Evolutionary conservation across 2,113 vertebrate species (phyloP).

Genomic region (Panurus biarmicus): DNA sequence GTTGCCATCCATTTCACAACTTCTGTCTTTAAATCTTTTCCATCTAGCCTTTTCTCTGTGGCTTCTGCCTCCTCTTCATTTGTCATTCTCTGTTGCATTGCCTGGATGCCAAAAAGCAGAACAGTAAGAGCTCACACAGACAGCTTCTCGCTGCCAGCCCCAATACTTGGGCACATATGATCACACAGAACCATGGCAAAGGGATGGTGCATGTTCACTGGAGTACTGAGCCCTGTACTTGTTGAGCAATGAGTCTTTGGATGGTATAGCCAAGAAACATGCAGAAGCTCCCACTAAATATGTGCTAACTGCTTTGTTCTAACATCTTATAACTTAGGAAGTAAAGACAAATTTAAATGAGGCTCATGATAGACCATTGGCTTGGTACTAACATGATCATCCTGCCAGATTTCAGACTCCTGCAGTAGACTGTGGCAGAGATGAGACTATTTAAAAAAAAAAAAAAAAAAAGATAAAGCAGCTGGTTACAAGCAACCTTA

Average conservation of each 20-base stretch:
- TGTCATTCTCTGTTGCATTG: not conserved
- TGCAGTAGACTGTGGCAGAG: not conserved
- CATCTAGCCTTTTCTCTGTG: not conserved
- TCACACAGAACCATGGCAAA: not conserved
- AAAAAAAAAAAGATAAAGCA: not conserved
- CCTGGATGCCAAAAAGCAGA: not conserved
- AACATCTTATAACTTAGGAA: not conserved
- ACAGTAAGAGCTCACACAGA: fast-evolving
- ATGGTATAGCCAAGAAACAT: not conserved
- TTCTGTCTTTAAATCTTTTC: not conserved
- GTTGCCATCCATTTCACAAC: not conserved
- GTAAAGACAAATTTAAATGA: not conserved
- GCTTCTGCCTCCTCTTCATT: not conserved
- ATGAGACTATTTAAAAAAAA: not conserved
- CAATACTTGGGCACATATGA: not conserved
- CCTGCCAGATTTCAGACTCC: not conserved
- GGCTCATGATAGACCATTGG: not conserved
- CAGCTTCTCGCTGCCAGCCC: not conserved
- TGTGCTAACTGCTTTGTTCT: not conserved
- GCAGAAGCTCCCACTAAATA: not conserved
- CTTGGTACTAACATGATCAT: not conserved
- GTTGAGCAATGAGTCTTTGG: not conserved
- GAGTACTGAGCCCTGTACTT: not conserved
- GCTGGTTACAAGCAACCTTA: not conserved
- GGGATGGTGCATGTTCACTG: not conserved